Percentiles rank a stretch among this genome's conserved stretches.
Evolutionary conservation across 2,113 vertebrate genomes (phyloP).

Genomic region (Dasyurus viverrinus): DNA sequence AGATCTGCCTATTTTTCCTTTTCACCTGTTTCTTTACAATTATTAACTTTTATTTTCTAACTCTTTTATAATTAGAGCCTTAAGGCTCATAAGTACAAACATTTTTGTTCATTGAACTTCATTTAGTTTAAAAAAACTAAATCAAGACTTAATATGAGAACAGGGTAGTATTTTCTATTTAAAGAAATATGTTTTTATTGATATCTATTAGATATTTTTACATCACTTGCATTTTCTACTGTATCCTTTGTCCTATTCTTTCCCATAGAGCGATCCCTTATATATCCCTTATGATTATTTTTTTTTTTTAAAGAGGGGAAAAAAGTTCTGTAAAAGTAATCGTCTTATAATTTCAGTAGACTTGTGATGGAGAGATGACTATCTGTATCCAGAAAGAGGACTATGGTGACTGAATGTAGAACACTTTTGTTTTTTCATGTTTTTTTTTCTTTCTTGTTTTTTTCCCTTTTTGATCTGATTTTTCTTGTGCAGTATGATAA

Average conservation of each 20-base stretch:
- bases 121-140: neutral
- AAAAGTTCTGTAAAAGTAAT: neutral
- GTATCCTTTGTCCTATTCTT: neutral
- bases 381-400: no score
- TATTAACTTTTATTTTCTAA: no score
- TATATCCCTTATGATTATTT: neutral
- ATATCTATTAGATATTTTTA: neutral
- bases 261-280: neutral
- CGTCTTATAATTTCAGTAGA: no score
- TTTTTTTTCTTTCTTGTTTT: no score
- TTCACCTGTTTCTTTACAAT: no score
- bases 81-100: neutral
- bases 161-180: neutral
- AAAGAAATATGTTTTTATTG: neutral
- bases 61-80: neutral
- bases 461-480: no score
- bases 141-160: neutral
- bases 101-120: neutral
- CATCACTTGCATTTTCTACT: neutral
- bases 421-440: no score
- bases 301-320: neutral
- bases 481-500: no score
- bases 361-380: no score
- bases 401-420: no score
- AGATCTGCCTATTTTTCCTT: no score